These are phyloP conservation scores for Sesia apiformis DNA, from an alignment of 2,888 invertebrate genomes.

Conservation along the genomic window DNA sequence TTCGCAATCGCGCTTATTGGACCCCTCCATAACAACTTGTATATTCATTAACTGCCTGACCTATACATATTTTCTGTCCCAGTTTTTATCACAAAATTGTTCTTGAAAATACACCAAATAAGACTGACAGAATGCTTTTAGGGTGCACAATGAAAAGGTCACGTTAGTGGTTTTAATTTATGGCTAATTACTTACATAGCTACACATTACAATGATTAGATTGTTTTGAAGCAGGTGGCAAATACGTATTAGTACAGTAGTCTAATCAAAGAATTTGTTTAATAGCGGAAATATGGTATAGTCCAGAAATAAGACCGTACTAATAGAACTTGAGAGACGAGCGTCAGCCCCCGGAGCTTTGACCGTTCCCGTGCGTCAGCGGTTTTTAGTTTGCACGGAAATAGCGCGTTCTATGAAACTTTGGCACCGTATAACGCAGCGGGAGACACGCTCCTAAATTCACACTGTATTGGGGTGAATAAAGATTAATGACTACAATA, in stretches of 20 bases:
- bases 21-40: slow-evolving; percentile 9
- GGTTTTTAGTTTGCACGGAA: slow-evolving; percentile 35
- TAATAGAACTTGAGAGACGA: slow-evolving; percentile 1
- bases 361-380: slow-evolving; percentile 40
- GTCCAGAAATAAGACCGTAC: slow-evolving; percentile 16
- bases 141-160: slow-evolving; percentile 48
- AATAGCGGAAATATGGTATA: slow-evolving; percentile 13
- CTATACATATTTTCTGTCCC: slow-evolving; percentile 9
- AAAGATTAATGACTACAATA: slow-evolving; percentile 7
- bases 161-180: slow-evolving; percentile 17
- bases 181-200: slow-evolving; percentile 2
- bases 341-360: slow-evolving; percentile 32
- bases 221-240: too few relatives aligned
- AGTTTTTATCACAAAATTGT: slow-evolving; percentile 14
- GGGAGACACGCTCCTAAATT: slow-evolving; percentile 39
- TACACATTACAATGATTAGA: not conserved
- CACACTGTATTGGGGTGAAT: slow-evolving; percentile 14
- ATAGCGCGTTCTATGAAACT: slow-evolving; percentile 45
- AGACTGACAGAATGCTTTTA: slow-evolving; percentile 10
- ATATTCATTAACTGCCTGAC: slow-evolving; percentile 16
- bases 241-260: too few relatives aligned
- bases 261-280: not conserved
- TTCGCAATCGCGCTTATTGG: slow-evolving; percentile 3
- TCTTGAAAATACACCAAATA: slow-evolving; percentile 9
- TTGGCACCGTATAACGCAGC: slow-evolving; percentile 52